These are phyloP conservation scores for Mustela nigripes DNA, from an alignment of 2,113 vertebrate genomes.

Conservation along the genomic window DNA sequence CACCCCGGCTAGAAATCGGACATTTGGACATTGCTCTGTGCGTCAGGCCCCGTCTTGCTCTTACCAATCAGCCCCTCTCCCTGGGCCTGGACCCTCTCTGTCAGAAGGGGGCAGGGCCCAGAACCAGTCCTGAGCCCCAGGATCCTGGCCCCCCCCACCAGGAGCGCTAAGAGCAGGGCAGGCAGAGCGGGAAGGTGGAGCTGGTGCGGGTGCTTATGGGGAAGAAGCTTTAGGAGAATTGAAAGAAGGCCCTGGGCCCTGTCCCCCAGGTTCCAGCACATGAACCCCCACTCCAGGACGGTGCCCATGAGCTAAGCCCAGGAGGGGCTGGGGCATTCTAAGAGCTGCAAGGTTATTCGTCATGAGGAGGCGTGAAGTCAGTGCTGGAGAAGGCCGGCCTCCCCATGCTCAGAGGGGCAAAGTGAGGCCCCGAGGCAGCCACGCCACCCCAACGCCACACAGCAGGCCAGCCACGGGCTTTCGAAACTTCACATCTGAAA, in stretches of 20 bases:
- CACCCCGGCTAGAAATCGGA: background rate
- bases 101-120: background rate
- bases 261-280: background rate
- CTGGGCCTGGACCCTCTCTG: background rate
- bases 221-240: background rate
- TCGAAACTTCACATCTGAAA: background rate
- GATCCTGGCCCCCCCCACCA: background rate
- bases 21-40: background rate
- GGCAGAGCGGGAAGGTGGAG: no score
- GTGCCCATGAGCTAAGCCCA: background rate
- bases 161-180: rapidly evolving
- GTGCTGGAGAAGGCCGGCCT: background rate
- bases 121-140: background rate
- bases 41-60: background rate
- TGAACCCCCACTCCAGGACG: no score
- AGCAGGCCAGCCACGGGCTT: background rate
- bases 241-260: background rate
- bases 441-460: background rate
- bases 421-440: background rate
- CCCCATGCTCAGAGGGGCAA: background rate
- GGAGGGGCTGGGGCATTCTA: background rate
- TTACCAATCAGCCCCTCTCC: background rate
- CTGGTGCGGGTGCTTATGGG: no score
- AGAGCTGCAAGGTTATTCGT: background rate
- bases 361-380: rapidly evolving